Evolutionary conservation across 2,888 invertebrate genomes (phyloP).

Genomic region (Phlogophora meticulosa): DNA sequence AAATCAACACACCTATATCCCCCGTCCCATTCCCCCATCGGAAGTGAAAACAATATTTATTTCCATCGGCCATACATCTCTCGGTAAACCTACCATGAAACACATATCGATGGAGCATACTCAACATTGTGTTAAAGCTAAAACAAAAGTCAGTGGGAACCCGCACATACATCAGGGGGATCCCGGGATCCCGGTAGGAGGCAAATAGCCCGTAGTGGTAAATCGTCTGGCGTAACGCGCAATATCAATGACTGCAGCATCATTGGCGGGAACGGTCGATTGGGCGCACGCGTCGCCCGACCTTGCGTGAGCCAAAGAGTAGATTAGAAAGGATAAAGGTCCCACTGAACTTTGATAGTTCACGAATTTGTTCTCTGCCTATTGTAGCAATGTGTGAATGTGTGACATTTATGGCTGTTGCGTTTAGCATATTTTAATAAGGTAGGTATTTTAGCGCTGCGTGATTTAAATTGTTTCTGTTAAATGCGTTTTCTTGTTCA

Average conservation of each 20-base stretch:
- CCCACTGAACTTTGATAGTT: constrained; percentile 52
- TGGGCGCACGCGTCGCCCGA: constrained; percentile 78
- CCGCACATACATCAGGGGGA: constrained; percentile 70
- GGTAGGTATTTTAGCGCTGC: constrained; percentile 7
- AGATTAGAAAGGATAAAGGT: constrained; percentile 58
- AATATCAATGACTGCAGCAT: constrained; percentile 86
- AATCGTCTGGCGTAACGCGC: constrained; percentile 87
- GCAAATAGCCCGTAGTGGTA: constrained; percentile 88
- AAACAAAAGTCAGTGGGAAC: constrained; percentile 75
- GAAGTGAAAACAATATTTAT: constrained; percentile 63
- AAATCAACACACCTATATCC: constrained; percentile 15
- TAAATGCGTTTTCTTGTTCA: not conserved
- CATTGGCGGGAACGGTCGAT: constrained; percentile 80
- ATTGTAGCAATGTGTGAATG: constrained; percentile 51
- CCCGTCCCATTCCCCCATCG: constrained; percentile 5
- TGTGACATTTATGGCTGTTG: constrained; percentile 50
- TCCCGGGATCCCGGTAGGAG: constrained; percentile 79
- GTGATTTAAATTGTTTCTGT: not conserved
- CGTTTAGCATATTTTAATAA: constrained; percentile 41
- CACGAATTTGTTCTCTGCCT: constrained; percentile 45
- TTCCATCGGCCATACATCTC: constrained; percentile 64
- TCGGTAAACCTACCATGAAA: constrained; percentile 66
- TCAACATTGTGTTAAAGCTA: constrained; percentile 66
- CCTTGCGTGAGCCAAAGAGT: constrained; percentile 69
- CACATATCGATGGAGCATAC: constrained; percentile 67